Percentiles rank a stretch among this genome's conserved stretches.
Evolutionary conservation across 2,113 vertebrate species (phyloP).

Genomic region (Varanus komodoensis): DNA sequence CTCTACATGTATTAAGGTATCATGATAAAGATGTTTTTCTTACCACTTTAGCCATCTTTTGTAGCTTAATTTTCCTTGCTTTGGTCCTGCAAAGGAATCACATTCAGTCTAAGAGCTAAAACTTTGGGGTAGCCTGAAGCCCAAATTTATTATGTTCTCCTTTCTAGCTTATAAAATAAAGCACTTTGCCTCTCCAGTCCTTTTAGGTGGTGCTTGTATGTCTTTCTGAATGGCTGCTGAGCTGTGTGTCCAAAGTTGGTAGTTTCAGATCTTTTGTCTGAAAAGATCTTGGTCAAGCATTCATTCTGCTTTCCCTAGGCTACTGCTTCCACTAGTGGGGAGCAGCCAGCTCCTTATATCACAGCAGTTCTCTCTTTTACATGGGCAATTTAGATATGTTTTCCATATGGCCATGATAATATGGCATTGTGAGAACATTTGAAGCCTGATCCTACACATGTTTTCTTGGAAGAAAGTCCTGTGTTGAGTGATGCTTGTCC

Average conservation of each 20-base stretch:
- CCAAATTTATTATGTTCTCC: background rate
- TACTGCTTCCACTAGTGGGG: background rate
- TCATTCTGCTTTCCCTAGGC: background rate
- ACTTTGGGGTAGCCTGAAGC: too few relatives aligned
- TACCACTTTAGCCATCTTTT: background rate
- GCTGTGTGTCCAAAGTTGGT: background rate
- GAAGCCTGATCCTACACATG: background rate
- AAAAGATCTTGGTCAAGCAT: background rate
- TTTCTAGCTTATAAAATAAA: background rate
- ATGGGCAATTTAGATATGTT: background rate
- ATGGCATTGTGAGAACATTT: background rate
- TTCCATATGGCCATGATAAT: too few relatives aligned
- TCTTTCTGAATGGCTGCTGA: background rate
- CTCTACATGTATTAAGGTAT: background rate
- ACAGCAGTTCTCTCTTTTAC: background rate
- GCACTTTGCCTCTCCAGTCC: background rate
- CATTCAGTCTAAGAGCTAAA: background rate
- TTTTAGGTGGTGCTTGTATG: background rate
- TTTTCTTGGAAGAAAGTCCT: background rate
- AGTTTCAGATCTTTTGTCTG: background rate
- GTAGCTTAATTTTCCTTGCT: background rate
- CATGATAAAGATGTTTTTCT: background rate
- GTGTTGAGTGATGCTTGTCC: background rate
- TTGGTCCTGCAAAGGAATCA: background rate
- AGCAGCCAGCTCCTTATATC: background rate